Evolutionary conservation across 1,140 invertebrate genomes (phyloP).

Genomic region (Nylanderia fulva): DNA sequence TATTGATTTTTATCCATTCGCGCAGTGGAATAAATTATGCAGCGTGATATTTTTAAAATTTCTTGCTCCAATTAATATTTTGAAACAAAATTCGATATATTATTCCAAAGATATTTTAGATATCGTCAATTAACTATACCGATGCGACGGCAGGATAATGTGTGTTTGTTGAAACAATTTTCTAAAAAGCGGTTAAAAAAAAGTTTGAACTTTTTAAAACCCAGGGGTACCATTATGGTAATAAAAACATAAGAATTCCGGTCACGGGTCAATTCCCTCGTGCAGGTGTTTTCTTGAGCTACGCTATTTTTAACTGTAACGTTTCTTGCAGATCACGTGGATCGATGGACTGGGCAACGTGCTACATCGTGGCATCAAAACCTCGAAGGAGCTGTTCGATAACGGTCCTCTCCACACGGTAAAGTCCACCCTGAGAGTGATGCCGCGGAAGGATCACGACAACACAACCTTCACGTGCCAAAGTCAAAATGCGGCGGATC

Average conservation of each 20-base stretch:
- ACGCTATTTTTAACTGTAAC: constrained; percentile 60
- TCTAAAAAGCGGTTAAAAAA: background rate
- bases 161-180: constrained; percentile 7
- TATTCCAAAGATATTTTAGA: background rate
- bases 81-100: background rate
- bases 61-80: background rate
- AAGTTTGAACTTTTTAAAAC: constrained; percentile 26
- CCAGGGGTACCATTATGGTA: constrained; percentile 46
- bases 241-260: constrained; percentile 54
- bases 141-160: background rate
- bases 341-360: constrained; percentile 95
- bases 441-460: constrained; percentile 94
- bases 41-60: no score
- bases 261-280: constrained; percentile 59
- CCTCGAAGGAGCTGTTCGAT: constrained; percentile 90
- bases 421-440: constrained; percentile 93
- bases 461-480: constrained; percentile 97
- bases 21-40: background rate
- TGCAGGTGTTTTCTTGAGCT: constrained; percentile 51
- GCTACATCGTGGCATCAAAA: constrained; percentile 91
- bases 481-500: constrained; percentile 94
- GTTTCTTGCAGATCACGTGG: constrained; percentile 93
- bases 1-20: constrained; percentile 20
- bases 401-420: constrained; percentile 95
- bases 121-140: background rate